These are phyloP conservation scores for Sebastes melanostomus DNA, from an alignment of 2,797 vertebrate genomes.

Conservation along the genomic window DNA sequence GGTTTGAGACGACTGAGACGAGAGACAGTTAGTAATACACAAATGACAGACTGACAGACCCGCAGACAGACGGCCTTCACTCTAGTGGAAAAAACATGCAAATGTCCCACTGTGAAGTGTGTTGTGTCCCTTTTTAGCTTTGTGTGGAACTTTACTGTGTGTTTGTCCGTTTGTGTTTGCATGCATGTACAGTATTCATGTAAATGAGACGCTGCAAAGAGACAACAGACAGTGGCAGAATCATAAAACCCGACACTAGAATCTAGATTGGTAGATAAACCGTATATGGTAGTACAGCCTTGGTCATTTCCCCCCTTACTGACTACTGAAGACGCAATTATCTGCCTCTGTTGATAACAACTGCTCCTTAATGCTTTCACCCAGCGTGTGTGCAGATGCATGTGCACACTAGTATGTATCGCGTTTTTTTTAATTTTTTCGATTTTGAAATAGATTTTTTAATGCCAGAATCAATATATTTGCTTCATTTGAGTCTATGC, in stretches of 20 bases:
- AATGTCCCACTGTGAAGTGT: conserved; percentile 43
- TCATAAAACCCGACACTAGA: conserved; percentile 6
- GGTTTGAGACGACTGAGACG: conserved; percentile 31
- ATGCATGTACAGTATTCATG: conserved; percentile 2
- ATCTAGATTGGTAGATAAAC: neutral
- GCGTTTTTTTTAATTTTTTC: too few species aligned
- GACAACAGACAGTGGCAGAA: conserved; percentile 18
- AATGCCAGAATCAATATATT: too few species aligned
- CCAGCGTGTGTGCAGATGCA: neutral
- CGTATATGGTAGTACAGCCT: neutral
- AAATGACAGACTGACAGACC: conserved; percentile 50
- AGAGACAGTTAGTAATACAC: conserved; percentile 33
- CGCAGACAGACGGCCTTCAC: conserved; percentile 36
- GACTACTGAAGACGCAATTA: neutral
- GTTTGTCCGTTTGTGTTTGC: conserved; percentile 9
- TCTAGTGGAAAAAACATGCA: conserved; percentile 52
- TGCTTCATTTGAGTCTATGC: too few species aligned
- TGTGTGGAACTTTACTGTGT: neutral
- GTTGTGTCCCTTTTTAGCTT: conserved; percentile 7
- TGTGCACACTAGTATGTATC: neutral
- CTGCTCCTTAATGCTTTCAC: neutral
- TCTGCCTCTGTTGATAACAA: neutral
- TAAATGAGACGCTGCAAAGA: conserved; percentile 18
- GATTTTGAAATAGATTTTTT: too few species aligned
- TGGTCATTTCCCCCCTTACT: neutral